Evolutionary conservation across 2,888 invertebrate species (phyloP), one percentile per base, ranked within the genome.

Genomic region (Oscheius sp.): DNA sequence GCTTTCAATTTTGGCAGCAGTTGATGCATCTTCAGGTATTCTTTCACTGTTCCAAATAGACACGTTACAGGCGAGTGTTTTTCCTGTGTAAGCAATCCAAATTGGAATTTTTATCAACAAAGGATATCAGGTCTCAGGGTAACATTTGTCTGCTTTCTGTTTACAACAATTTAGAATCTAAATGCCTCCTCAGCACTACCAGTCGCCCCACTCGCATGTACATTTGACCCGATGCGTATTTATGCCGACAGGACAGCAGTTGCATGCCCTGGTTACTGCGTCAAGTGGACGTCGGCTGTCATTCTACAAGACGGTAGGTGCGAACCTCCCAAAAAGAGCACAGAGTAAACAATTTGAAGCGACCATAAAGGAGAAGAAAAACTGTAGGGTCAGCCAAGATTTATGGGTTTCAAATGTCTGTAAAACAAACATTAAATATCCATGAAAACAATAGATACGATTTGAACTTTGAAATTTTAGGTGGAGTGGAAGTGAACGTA

Each of bases 201-300:
- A 9, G 21, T 74, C 0, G 78, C 78, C 12, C 78, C 78, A 2
- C 58, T 78, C 21, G 69, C 75, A 0, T 78, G 78, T 55, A 56
- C 71, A 0, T 75, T 78, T 49, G 75, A 76, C 29, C 78, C 78
- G 3, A 52, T 72, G 70, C 66, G 75, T 23, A 58, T 71, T n/a
- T 78, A 78, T 59, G 76, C 78, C 2, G 78, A 78, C 64, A 64
- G 72, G 21, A 68, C 73, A 1, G 78, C 78, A 0, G 78, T 78
- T 2, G 68, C 72, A 5, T 78, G 78, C 52, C 23, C 52, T 12
- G 74, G 78, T 7, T 71, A 74, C 49, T 78, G 78, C 41, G 35
- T 74, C 55, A 78, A 78, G 59, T 78, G 72, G 72, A 66, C 71
- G 6, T 45, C 52, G 2, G 69, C 68, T 21, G 74, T 63, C 12